These are phyloP conservation scores for Myocastor coypus DNA, from an alignment of 2,113 vertebrate genomes.

Conservation along the genomic window DNA sequence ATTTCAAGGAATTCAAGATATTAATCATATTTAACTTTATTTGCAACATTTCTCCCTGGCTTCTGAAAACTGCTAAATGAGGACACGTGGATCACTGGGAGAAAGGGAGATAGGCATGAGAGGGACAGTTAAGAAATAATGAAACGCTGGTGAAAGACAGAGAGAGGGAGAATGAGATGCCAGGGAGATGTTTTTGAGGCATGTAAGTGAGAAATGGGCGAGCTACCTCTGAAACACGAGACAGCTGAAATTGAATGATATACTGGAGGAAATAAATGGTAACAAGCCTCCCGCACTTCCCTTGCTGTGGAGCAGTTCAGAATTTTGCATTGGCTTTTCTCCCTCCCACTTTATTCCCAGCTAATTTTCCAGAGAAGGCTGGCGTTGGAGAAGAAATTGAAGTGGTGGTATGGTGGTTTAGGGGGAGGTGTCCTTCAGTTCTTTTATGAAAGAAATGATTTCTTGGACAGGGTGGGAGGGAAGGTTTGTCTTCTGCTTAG, in stretches of 20 bases:
- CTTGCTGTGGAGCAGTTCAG: conserved; percentile 79
- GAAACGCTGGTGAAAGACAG: conserved; percentile 81
- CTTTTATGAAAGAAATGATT: conserved; percentile 69
- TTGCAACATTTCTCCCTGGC: conserved; percentile 73
- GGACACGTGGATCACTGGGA: conserved; percentile 75
- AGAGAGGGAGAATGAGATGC: conserved; percentile 83
- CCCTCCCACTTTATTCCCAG: conserved; percentile 81
- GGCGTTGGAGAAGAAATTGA: conserved; percentile 83
- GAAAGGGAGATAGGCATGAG: conserved; percentile 75
- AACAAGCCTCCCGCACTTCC: conserved; percentile 81
- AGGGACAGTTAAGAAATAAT: conserved; percentile 84
- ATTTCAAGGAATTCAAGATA: conserved; percentile 87
- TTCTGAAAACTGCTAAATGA: conserved; percentile 79
- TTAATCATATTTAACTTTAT: conserved; percentile 87
- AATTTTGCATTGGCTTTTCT: conserved; percentile 83
- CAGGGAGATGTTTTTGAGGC: conserved; percentile 80
- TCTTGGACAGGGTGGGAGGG: background rate
- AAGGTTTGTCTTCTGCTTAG: conserved; percentile 45
- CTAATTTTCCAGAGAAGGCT: conserved; percentile 84
- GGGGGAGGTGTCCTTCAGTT: conserved; percentile 40
- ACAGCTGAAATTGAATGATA: conserved; percentile 86
- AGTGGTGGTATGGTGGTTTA: background rate
- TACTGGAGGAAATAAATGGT: conserved; percentile 84
- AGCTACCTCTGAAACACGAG: conserved; percentile 81
- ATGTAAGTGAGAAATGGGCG: conserved; percentile 82